Evolutionary conservation across 1,140 invertebrate species (phyloP).

Genomic region (Drosophila obscura): DNA sequence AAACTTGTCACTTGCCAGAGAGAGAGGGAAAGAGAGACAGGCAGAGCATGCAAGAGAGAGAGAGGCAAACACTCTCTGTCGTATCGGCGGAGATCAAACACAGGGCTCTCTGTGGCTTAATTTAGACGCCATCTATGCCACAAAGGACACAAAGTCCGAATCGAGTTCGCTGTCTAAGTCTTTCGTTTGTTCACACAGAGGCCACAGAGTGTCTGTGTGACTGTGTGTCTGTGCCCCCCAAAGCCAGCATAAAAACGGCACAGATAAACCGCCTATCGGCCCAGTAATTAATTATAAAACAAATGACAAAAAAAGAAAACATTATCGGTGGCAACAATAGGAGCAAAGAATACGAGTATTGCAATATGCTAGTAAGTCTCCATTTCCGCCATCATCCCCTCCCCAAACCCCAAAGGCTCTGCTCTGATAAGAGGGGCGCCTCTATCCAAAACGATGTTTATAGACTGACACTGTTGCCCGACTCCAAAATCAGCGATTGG

Average conservation of each 20-base stretch:
- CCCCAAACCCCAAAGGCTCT: constrained; percentile 14
- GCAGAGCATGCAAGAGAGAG: not conserved
- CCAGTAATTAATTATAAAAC: constrained; percentile 55
- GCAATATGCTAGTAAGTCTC: constrained; percentile 58
- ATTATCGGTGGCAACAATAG: constrained; percentile 29
- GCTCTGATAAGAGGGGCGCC: constrained; percentile 53
- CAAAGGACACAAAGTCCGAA: constrained; percentile 32
- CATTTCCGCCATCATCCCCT: constrained; percentile 74
- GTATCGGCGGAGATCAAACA: constrained; percentile 72
- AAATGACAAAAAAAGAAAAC: constrained; percentile 32
- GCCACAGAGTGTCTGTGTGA: too few species aligned
- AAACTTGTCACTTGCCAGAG: constrained; percentile 72
- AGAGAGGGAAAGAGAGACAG: constrained; percentile 3
- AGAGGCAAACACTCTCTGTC: not conserved
- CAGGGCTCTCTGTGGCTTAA: constrained; percentile 41
- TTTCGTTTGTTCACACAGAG: constrained; percentile 53
- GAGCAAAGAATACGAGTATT: constrained; percentile 5
- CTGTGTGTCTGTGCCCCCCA: too few species aligned
- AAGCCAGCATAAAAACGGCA: constrained; percentile 55
- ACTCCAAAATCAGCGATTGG: constrained; percentile 77
- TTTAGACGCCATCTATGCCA: constrained; percentile 70
- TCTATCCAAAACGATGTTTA: constrained; percentile 44
- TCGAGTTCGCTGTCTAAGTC: constrained; percentile 69
- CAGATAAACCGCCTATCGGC: constrained; percentile 34
- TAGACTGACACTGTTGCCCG: constrained; percentile 55